Base-by-base conservation (phyloP, 2,113 vertebrate genomes). In the Chloebia gouldiae region DNA sequence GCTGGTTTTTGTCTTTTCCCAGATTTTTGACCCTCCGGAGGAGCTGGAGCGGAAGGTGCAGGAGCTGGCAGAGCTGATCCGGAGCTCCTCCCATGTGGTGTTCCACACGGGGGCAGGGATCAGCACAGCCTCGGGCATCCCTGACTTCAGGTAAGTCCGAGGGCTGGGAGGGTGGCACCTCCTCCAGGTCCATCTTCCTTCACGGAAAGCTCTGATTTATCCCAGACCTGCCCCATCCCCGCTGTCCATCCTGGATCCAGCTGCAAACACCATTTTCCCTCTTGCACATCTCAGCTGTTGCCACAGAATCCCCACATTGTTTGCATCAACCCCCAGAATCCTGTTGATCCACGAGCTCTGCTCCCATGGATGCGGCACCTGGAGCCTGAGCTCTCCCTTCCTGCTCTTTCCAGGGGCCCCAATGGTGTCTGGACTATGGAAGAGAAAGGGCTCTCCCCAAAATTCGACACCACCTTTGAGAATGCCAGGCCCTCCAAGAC, bases 71-170 rank as follows among this genome's bases (percentile, higher is more conserved):
- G 95, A 98, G 78, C 64, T 99, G 95, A 96, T 99, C 30, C 97
- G 97, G 86, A 97, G 98, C 65, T 98, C 99, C 21, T 98, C 98
- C 95, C 98, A 97, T 27, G 95, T 99, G 93, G 99, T 99, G 20
- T 98, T 99, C 37, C 99, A 99, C 94, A 99, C 99, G 0, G 99
- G 99, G 21, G 99, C 99, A 4, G 99, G 99, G 39, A 99, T 99
- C 97, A 99, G 99, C 96, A 99, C 99, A 0, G 97, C 99, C 70
- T 95, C 98, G 0, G 99, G 99, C 22, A 99, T 99, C 59, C 99
- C 99, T 0, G 99, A 99, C 97, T 99, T 99, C 98, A 99, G 99
- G 99, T 99, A 59, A 92, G 84, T 79, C 20, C 0, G 0, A 33
- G 31, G 65, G 5, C 7, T 49, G 57, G 47, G 27, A 64, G 47